Base-by-base conservation (phyloP, 2,113 vertebrate species). In the Onychostruthus taczanowskii region DNA sequence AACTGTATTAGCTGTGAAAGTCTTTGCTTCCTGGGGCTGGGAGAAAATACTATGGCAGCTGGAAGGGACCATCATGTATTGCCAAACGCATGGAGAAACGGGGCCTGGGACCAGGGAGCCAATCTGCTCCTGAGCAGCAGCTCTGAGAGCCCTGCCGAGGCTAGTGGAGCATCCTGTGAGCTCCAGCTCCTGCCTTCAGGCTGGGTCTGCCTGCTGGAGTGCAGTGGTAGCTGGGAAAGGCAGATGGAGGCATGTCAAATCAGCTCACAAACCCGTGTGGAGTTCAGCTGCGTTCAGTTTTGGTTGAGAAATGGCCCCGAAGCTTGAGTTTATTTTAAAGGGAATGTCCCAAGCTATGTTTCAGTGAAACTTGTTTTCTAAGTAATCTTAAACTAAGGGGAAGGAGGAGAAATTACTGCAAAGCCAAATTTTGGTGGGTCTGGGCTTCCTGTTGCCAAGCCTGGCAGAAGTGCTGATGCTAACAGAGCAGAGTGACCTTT, bases 401-500 rank as follows among this genome's bases (percentile, higher is more conserved):
- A 49, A 21, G 39, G 30, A 67, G 53, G 39, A 76, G 56, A 37
- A 89, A 55, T 35, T 50, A 47, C 56, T 31, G 73, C 28, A 66
- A 94, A 93, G 62, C 47, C 73, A 62, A 33, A 58, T 58, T 83
- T 20, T 58, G 73, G 47, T 83, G 84, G 46, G 78, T 84, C 69
- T 77, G 23, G 13, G 31, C 49, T 37, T 87, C 52, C 82, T 90
- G 83, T 68, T 77, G 61, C 89, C 84, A 27, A 63, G 66, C 44
- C 66, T 67, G 84, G 74, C 81, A 75, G 81, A 56, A 75, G 55
- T 37, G 81, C 61, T 79, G 62, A 69, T 84, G 93, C 87, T 85
- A 46, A 94, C 33, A 50, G 92, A 94, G 73, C 89, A 84, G 83
- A 89, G 69, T 0, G 7, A 84, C 47, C 41, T 94, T 88, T 81